A percentile compares a stretch with the other conserved stretches of the same genome.
These are phyloP conservation scores for Polia nebulosa DNA, from an alignment of 2,888 invertebrate genomes.

Conservation along the genomic window DNA sequence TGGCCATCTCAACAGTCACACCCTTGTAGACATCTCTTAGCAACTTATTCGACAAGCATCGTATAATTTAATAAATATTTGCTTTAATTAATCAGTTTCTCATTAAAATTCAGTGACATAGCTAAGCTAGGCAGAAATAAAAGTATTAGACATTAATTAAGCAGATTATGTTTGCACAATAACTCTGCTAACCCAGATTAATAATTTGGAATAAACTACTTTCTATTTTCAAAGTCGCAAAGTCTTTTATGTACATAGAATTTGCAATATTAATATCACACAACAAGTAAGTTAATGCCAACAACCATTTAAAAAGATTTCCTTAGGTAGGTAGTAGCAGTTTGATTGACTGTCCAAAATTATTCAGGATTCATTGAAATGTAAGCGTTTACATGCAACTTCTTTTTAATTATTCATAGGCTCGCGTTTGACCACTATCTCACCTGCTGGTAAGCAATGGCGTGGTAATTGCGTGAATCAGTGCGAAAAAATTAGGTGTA, in stretches of 20 bases:
- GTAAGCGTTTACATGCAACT: neutral
- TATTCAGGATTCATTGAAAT: neutral
- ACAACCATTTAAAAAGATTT: neutral
- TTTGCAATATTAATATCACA: slow-evolving; percentile 9
- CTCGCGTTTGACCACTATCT: too few species aligned
- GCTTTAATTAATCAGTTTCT: neutral
- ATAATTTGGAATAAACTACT: slow-evolving; percentile 59
- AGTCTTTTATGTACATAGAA: slow-evolving; percentile 9
- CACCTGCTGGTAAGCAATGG: too few species aligned
- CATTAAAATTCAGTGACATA: slow-evolving; percentile 25
- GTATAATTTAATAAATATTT: neutral
- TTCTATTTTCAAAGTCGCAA: slow-evolving; percentile 64
- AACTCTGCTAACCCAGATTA: slow-evolving; percentile 56
- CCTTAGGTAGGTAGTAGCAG: too few species aligned
- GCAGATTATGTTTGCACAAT: slow-evolving; percentile 52
- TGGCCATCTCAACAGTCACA: too few species aligned
- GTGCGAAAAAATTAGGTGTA: too few species aligned
- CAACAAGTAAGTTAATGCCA: neutral
- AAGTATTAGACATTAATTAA: slow-evolving; percentile 35
- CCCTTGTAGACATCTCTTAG: too few species aligned
- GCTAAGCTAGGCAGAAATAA: neutral
- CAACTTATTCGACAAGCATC: too few species aligned
- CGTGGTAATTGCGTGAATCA: too few species aligned
- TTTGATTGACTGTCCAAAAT: neutral
- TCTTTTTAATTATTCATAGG: too few species aligned